Base-by-base conservation (phyloP, 2,797 vertebrate genomes). In the Streptopelia turtur region DNA sequence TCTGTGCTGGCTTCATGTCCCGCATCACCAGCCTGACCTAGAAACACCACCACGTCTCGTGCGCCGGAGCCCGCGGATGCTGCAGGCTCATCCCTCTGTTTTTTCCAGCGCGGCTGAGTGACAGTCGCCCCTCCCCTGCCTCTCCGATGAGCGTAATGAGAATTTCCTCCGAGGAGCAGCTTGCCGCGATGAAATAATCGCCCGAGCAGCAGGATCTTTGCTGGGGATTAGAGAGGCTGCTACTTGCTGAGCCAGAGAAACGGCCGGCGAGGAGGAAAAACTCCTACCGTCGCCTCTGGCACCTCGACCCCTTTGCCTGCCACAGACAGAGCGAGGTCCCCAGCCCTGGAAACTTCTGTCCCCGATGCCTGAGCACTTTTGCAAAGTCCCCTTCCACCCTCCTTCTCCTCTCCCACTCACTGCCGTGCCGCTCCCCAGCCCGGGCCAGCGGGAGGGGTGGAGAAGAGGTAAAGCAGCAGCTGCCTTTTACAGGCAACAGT, bases 1-100 rank as follows among this genome's bases (percentile, higher is more conserved):
- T 61, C 85, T 93, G 83, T 56, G 87, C 66, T 11, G 20, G 93
- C 87, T 96, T 79, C 89, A 86, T 0, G 11, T 97, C 86, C 96
- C 31, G 45, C 94, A 92, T 95, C 93, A 88, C 85, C 90, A 88
- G 95, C 91, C 91, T 97, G 96, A 97, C 96, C 96, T 96, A 97
- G 93, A 96, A 97, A 97, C 87, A 63, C 81, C 31, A 92, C 84
- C 82, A n/a, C 25, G 12, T 96, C 95, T 95, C 61, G 35, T 88
- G 91, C 65, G 47, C 93, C 3, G 43, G 87, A 96, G 95, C 87
- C 87, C 39, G 8, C 74, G 89, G 91, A 97, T 92, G 94, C 95
- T 91, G 91, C 87, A 95, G 89, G 96, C 96, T 97, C 96, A 95
- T 93, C 92, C 94, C 87, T 95, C 92, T 92, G 92, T 88, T 96